Conservation (phyloP, 2,797 vertebrate genomes). For the Sarcophilus harrisii region DNA sequence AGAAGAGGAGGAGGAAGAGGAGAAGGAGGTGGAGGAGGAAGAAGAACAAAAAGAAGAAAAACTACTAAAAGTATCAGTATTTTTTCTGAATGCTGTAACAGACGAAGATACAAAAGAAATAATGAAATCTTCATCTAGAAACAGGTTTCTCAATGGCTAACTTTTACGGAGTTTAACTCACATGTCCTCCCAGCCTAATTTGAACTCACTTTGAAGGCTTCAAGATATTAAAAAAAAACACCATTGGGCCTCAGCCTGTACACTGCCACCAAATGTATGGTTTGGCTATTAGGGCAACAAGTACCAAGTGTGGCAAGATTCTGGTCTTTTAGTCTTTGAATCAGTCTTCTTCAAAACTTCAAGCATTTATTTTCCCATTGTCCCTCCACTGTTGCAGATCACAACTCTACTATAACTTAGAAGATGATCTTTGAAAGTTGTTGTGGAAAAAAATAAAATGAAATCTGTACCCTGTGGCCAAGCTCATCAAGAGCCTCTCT, state of each 20-base stretch:
- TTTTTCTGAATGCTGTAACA: background rate
- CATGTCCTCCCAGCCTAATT: background rate
- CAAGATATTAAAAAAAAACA: background rate
- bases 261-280: background rate
- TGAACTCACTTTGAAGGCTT: background rate
- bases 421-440: background rate
- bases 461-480: background rate
- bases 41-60: background rate
- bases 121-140: background rate
- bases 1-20: background rate
- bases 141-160: background rate
- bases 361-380: background rate
- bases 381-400: background rate
- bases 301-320: background rate
- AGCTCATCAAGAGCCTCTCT: background rate
- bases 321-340: background rate
- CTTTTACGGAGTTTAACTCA: background rate
- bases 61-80: background rate
- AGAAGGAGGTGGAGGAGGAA: background rate
- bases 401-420: background rate
- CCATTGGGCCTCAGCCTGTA: background rate
- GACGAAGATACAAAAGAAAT: background rate
- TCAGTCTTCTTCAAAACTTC: background rate
- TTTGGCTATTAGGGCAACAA: background rate
- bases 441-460: background rate